A percentile compares a stretch with the other conserved stretches of the same genome.
These are phyloP conservation scores for Mimumesa dahlbomi DNA, from an alignment of 2,888 invertebrate species.

Conservation along the genomic window DNA sequence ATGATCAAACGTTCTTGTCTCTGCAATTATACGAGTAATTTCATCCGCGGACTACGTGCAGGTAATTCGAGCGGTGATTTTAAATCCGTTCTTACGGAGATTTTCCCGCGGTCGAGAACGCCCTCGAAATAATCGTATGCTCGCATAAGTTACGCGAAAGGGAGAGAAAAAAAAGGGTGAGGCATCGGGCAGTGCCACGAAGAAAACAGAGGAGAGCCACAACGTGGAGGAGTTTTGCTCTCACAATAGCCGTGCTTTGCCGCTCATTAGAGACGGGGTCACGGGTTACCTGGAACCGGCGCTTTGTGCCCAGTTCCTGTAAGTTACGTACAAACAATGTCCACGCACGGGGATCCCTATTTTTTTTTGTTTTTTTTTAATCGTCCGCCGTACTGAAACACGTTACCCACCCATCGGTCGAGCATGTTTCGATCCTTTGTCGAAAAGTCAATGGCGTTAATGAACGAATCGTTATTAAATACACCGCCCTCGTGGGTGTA, in stretches of 20 bases:
- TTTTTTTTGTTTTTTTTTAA: too few species aligned
- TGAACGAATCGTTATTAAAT: constrained; percentile 40
- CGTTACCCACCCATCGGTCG: constrained; percentile 26
- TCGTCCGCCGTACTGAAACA: constrained; percentile 11
- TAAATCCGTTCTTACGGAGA: not conserved
- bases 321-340: constrained; percentile 67
- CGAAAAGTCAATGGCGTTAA: constrained; percentile 53
- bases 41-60: too few species aligned
- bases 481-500: constrained; percentile 20
- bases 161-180: constrained; percentile 18
- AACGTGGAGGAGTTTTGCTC: constrained; percentile 31
- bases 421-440: constrained; percentile 47
- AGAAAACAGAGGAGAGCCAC: constrained; percentile 30
- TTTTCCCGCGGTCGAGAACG: not conserved
- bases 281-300: constrained; percentile 70
- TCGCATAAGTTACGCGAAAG: constrained; percentile 20
- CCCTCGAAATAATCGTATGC: constrained; percentile 29
- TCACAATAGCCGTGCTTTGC: constrained; percentile 74
- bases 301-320: constrained; percentile 66
- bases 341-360: constrained; percentile 57
- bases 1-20: too few species aligned
- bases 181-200: constrained; percentile 28
- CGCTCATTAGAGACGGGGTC: constrained; percentile 76
- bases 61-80: too few species aligned
- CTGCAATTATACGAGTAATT: too few species aligned